A percentile compares a stretch with the other conserved stretches of the same genome.
Evolutionary conservation across 2,888 invertebrate species (phyloP).

Genomic region (Mythimna vitellina): DNA sequence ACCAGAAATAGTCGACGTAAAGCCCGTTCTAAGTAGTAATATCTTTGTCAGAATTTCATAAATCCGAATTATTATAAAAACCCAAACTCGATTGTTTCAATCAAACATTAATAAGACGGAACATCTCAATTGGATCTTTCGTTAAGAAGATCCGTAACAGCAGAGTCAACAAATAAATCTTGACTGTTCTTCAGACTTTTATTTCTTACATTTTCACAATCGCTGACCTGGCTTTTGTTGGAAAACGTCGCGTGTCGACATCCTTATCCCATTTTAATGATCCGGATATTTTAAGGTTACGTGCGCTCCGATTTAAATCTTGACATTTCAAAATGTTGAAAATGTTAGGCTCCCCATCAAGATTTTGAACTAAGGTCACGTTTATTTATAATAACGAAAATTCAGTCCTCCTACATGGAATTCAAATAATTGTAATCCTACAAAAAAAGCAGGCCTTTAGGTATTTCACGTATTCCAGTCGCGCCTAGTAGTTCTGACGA

Average conservation of each 20-base stretch:
- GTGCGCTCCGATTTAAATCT: slow-evolving; percentile 23
- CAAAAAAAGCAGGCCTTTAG: background rate
- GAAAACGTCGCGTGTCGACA: slow-evolving; percentile 62
- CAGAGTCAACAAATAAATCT: slow-evolving; percentile 56
- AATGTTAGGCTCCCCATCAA: slow-evolving; percentile 5
- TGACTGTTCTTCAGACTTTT: slow-evolving; percentile 49
- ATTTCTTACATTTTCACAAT: slow-evolving; percentile 53
- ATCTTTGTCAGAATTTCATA: slow-evolving; percentile 8
- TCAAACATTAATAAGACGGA: slow-evolving; percentile 4
- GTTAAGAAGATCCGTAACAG: slow-evolving; percentile 21
- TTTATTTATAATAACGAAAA: slow-evolving; percentile 8
- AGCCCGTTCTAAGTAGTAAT: background rate
- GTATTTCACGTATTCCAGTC: background rate
- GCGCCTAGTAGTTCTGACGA: background rate
- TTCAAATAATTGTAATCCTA: background rate
- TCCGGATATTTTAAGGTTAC: slow-evolving; percentile 68
- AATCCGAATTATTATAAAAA: slow-evolving; percentile 10
- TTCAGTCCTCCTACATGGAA: background rate
- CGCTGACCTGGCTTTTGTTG: slow-evolving; percentile 58
- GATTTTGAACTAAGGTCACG: background rate
- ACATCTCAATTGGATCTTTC: slow-evolving; percentile 17
- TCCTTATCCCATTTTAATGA: slow-evolving; percentile 77
- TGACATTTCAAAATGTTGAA: slow-evolving; percentile 8
- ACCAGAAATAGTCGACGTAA: background rate
- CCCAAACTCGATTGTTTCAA: slow-evolving; percentile 18